Base-by-base conservation (phyloP, 2,888 invertebrate genomes). In the Volucella inflata region DNA sequence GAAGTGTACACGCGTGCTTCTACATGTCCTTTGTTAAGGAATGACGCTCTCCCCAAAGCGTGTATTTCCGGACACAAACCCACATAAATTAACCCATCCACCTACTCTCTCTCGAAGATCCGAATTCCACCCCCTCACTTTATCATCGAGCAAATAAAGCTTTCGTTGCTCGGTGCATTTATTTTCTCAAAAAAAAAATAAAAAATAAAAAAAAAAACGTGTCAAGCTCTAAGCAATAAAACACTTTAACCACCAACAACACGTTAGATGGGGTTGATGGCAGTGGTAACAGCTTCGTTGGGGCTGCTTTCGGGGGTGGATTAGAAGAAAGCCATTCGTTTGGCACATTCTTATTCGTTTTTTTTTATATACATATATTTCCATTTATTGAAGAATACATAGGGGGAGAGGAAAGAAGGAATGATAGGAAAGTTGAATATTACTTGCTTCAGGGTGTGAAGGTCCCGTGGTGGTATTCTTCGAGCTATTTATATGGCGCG, bases 211-310 rank as follows among this genome's bases (percentile, higher is more conserved):
- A 75, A 48, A 57, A 57, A 75, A 75, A 57, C 57, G 75, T 75
- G 48, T 65, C 42, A 65, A 65, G 16, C 65, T 65, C 16, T 40
- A 38, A 57, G 48, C 40, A 75, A 75, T 65, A 75, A 65, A 75
- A 57, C 75, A 50, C 55, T 55, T 65, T 57, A 59, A 70, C 55
- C 55, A 14, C 16, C 64, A n/a, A n/a, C n/a, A n/a, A 11, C 42
- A 57, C 55, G 48, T 38, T 59, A 46, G 38, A 38, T 21, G 14
- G 62, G 51, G 72, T 30, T 55, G 46, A 11, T 53, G 55, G 46
- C 21, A 14, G 14, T 2, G 42, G 36, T 4, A 50, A 42, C 42
- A 40, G 40, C 71, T 16, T 38, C 36, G 16, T 44, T 36, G 8
- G n/a, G 16, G 10, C 21, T 2, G 17, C 3, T 40, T 8, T 9